Evolutionary conservation across 1,140 invertebrate species (phyloP).

Genomic region (Spodoptera litura): DNA sequence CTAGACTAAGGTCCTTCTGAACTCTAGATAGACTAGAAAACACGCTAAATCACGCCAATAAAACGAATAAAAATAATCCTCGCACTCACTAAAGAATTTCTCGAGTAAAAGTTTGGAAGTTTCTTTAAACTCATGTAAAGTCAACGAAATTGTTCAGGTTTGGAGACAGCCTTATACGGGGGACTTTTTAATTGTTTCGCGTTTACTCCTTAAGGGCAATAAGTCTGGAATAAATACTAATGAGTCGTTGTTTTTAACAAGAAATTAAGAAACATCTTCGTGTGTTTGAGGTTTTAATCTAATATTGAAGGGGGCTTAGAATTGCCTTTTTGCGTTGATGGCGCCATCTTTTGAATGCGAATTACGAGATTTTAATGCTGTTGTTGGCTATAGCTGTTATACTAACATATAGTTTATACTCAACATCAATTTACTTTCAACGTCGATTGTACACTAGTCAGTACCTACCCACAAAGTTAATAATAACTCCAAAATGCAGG

Average conservation of each 20-base stretch:
- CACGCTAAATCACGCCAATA: no score
- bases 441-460: no score
- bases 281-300: constrained; percentile 28
- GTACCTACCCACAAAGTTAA: no score
- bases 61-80: neutral
- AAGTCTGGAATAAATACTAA: constrained; percentile 25
- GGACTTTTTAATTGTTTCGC: constrained; percentile 19
- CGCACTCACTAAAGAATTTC: neutral
- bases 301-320: constrained; percentile 1
- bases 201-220: constrained; percentile 20
- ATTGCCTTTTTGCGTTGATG: neutral
- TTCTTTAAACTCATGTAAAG: constrained; percentile 35
- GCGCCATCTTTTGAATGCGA: neutral
- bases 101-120: neutral
- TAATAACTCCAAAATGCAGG: no score
- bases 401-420: no score
- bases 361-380: neutral
- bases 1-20: no score
- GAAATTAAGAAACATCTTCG: neutral
- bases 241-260: neutral
- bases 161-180: neutral
- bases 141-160: constrained; percentile 37
- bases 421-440: no score
- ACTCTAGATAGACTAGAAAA: no score
- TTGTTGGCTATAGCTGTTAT: no score